phyloP scores from a whole-genome alignment of 2,797 vertebrate genomes.

The Hybognathus amarus region DNA sequence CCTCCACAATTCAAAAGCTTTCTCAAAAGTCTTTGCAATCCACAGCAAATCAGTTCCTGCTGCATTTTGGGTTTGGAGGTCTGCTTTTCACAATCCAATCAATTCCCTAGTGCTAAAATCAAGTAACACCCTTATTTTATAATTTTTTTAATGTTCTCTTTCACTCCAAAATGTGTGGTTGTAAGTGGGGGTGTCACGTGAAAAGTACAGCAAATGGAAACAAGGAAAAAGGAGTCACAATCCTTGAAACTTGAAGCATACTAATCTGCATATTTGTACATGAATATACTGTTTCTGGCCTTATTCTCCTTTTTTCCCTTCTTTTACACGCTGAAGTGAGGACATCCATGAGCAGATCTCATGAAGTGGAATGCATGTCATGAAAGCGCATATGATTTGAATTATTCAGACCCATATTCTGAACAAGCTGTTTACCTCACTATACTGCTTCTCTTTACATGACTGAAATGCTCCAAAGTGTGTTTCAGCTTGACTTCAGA shows the following conservation, averaged over 20 bases:
- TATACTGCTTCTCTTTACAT: slow-evolving; percentile 9
- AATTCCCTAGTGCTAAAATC: background rate
- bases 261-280: background rate
- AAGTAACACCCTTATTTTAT: background rate
- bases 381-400: slow-evolving; percentile 34
- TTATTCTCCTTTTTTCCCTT: background rate
- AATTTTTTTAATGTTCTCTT: background rate
- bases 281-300: background rate
- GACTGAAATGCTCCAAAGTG: slow-evolving; percentile 32
- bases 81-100: slow-evolving; percentile 3
- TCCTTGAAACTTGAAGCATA: background rate
- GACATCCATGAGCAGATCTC: slow-evolving; percentile 33
- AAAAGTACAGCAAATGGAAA: slow-evolving; percentile 57
- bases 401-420: slow-evolving; percentile 42
- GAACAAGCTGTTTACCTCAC: slow-evolving; percentile 32
- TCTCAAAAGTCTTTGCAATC: background rate
- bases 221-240: slow-evolving; percentile 14
- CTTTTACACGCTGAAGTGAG: background rate
- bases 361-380: slow-evolving; percentile 37
- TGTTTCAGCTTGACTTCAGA: slow-evolving; percentile 29
- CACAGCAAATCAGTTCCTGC: background rate
- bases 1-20: background rate
- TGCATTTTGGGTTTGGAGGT: background rate
- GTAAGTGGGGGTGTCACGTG: slow-evolving; percentile 54
- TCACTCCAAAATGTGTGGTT: background rate